A percentile compares a stretch with the other conserved stretches of the same genome.
Conservation (phyloP, 2,113 vertebrate genomes). For the Oxyruncus cristatus region DNA sequence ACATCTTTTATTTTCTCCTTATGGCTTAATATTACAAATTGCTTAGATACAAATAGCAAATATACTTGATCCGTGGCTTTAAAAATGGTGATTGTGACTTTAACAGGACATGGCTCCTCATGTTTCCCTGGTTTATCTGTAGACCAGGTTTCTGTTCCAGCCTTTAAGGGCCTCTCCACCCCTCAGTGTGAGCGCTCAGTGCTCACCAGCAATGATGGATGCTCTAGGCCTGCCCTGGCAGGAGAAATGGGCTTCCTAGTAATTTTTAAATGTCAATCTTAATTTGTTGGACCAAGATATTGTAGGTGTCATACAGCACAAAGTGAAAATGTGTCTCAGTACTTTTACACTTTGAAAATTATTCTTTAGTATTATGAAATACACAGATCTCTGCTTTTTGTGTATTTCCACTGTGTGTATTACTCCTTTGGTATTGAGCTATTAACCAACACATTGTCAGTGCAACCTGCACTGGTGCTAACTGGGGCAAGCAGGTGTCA, state of each 20-base stretch:
- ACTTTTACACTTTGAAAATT: not conserved
- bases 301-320: not conserved
- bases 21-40: not conserved
- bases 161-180: not conserved
- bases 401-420: not conserved
- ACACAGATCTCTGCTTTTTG: not conserved
- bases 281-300: constrained; percentile 25
- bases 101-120: not conserved
- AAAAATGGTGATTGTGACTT: constrained; percentile 9
- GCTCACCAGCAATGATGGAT: constrained; percentile 6
- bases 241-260: not conserved
- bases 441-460: not conserved
- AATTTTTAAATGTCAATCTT: constrained; percentile 33
- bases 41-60: constrained; percentile 1
- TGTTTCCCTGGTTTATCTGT: not conserved
- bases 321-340: not conserved
- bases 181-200: not conserved
- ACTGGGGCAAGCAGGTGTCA: accelerated
- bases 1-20: not conserved
- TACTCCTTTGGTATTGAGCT: not conserved
- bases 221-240: not conserved
- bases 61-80: constrained; percentile 4
- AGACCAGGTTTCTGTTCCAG: constrained; percentile 26
- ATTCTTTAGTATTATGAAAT: not conserved
- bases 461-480: not conserved